Evolutionary conservation across 2,888 invertebrate species (phyloP).

Genomic region (Aspidapion aeneum): DNA sequence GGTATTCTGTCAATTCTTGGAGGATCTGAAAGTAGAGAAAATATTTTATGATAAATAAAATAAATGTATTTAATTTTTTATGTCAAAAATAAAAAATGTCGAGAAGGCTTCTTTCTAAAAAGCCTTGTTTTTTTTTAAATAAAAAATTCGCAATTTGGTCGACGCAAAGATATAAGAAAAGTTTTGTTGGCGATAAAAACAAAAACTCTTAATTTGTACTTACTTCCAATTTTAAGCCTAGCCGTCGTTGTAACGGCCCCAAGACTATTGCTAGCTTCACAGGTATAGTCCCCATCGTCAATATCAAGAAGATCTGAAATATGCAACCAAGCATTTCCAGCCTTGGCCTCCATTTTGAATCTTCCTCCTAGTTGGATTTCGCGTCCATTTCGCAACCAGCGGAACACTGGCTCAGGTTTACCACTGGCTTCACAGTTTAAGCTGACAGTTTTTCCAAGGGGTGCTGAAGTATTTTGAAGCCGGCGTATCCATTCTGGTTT

Average conservation of each 20-base stretch:
- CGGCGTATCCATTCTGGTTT: conserved; percentile 87
- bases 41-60: conserved; percentile 5
- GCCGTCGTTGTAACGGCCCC: conserved; percentile 88
- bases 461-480: conserved; percentile 73
- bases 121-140: too few species aligned
- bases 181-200: too few species aligned
- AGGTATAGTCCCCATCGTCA: conserved; percentile 95
- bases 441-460: conserved; percentile 75
- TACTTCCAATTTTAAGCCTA: conserved; percentile 85
- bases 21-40: conserved; percentile 59
- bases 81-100: conserved; percentile 11
- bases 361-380: conserved; percentile 78
- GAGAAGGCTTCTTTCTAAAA: not conserved
- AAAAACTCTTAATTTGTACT: too few species aligned
- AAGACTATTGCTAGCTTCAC: conserved; percentile 90
- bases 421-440: conserved; percentile 88
- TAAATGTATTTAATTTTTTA: too few species aligned
- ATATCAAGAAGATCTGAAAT: conserved; percentile 85
- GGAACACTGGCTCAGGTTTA: conserved; percentile 80
- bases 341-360: conserved; percentile 58
- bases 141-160: too few species aligned
- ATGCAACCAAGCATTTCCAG: conserved; percentile 79
- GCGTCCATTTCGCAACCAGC: conserved; percentile 90
- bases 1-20: conserved; percentile 91
- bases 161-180: too few species aligned